Percentiles rank a stretch among this genome's conserved stretches.
These are phyloP conservation scores for Enteromius paludinosus DNA, from an alignment of 2,797 vertebrate genomes.

Conservation along the genomic window DNA sequence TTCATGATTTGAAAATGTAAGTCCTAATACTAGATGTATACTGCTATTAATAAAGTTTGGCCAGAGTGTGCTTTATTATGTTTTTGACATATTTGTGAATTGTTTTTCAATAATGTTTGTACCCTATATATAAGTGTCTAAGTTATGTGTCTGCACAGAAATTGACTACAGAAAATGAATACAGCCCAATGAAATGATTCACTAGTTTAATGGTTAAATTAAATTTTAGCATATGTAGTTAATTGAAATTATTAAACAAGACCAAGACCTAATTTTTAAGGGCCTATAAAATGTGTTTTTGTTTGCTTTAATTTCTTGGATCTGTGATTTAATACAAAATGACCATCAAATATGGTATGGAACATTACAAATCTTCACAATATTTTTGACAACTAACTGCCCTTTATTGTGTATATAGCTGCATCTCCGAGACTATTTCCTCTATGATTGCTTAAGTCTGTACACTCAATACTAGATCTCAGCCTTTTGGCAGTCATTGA, in stretches of 20 bases:
- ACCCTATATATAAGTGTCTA: not conserved
- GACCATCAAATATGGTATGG: not conserved
- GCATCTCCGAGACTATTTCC: not conserved
- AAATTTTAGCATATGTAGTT: not conserved
- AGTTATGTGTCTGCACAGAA: not conserved
- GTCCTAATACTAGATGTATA: not conserved
- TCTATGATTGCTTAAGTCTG: not conserved
- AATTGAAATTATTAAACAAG: not conserved
- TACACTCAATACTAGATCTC: slow-evolving; percentile 10
- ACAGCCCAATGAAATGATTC: not conserved
- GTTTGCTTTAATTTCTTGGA: not conserved
- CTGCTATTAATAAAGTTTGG: not conserved
- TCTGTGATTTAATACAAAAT: not conserved
- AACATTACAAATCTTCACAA: not conserved
- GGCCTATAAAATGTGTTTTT: not conserved
- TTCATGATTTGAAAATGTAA: not conserved
- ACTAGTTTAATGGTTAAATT: not conserved
- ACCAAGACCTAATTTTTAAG: not conserved
- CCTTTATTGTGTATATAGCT: not conserved
- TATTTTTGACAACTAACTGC: not conserved
- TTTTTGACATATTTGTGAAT: not conserved
- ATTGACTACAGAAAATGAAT: not conserved
- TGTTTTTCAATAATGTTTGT: not conserved
- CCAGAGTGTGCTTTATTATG: not conserved
- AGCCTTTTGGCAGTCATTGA: slow-evolving; percentile 29